Evolutionary conservation across 2,113 vertebrate genomes (phyloP), one percentile per base, ranked within the genome.

Genomic region (Odocoileus hemionus): DNA sequence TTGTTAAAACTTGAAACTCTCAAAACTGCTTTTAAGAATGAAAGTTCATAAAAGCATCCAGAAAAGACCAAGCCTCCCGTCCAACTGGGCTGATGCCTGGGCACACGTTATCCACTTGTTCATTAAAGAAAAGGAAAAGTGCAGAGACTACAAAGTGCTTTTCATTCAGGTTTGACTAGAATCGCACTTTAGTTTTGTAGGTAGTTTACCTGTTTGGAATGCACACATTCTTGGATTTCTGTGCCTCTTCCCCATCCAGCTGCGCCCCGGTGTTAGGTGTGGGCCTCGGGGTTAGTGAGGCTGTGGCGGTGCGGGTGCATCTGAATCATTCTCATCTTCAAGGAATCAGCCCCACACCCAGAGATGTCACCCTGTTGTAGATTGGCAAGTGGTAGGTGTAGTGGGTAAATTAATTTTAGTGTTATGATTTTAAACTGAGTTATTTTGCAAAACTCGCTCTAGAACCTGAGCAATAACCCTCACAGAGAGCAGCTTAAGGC

Each of bases 281-380:
- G 47, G 10, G 58, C 36, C n/a, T 33, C 3, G 12, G 43, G 7
- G 14, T 57, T n/a, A 6, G 9, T 15, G 8, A 5, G 58, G 19
- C 21, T 19, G 2, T 15, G 9, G 14, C 21, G 2, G 5, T 3
- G 1, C 3, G 33, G 6, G 5, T 19, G 13, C 23, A 6, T 76
- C 26, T 16, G 12, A 2, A 5, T 13, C 30, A 26, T 86, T 25
- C 9, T 84, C 6, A 28, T 54, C 52, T 54, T 2, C 1, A 19
- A 39, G 4, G 7, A 25, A 23, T 2, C 14, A 82, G 33, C 26
- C n/a, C 47, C 9, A 86, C 2, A 23, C 23, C 30, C 47, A n/a
- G 17, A 47, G 39, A 30, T 6, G 7, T 6, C 10, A 6, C 4
- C 0, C 14, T 1, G 0, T 12, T 5, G 8, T 2, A 30, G n/a